Base-by-base conservation (phyloP, 2,888 invertebrate genomes). In the Harmothoe impar region DNA sequence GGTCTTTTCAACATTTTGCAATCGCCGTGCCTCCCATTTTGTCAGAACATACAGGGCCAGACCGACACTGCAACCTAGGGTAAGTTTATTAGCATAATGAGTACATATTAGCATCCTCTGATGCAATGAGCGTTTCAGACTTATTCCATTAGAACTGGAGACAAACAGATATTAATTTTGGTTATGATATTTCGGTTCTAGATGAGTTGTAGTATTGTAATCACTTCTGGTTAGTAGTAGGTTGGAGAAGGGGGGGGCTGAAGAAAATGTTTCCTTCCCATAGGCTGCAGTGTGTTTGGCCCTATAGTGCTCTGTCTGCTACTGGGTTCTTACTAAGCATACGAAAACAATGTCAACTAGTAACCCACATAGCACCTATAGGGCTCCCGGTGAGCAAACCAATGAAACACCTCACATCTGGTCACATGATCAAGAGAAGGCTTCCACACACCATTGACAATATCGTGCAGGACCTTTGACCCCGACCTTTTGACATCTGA, bases 381-480 rank as follows among this genome's bases (percentile, higher is more conserved):
- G 81, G 43, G 43, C 81, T 81, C 54, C 86, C 86, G 54, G 56
- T 86, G 86, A 86, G 86, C 86, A 86, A 54, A 86, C 54, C 86
- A 86, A 86, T 86, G 54, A 86, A 54, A 86, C 86, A 56, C 86
- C 86, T 86, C 54, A 86, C 86, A 86, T 86, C 86, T 86, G 86
- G 86, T 86, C 86, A 86, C 86, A 54, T 86, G 86, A 86, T 86
- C 86, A 86, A 54, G 86, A 86, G 86, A 86, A 86, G 86, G 86
- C 86, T 86, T 86, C 86, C 54, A 86, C 86, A 86, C 86, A 86
- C 86, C 85, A 51, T 52, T 85, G 85, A 85, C 85, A 85, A 85
- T 52, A 85, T 85, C 85, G 85, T 85, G 85, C 52, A 85, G 51
- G 85, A 85, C 85, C 86, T 86, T 86, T 51, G 86, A 86, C 86